phyloP scores from a whole-genome alignment of 1,140 invertebrate species.

The Pogonomyrmex californicus region DNA sequence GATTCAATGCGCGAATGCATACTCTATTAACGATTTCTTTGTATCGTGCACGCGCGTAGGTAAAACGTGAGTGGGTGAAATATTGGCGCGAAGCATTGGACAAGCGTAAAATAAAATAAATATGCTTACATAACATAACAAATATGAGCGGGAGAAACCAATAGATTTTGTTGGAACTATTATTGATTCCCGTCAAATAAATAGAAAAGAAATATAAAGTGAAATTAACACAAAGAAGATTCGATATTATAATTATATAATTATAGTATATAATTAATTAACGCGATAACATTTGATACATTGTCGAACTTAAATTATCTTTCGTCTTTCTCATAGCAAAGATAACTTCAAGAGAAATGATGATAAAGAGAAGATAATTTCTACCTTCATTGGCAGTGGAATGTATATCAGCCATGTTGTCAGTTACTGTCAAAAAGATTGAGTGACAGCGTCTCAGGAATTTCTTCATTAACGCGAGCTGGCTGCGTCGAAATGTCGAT shows the following conservation, averaged over 20 bases:
- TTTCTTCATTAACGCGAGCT: constrained; percentile 68
- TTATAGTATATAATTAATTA: background rate
- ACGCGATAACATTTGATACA: background rate
- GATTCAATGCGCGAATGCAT: constrained; percentile 16
- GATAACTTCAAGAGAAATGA: constrained; percentile 27
- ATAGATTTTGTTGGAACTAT: background rate
- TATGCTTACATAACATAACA: constrained; percentile 15
- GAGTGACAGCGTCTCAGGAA: constrained; percentile 65
- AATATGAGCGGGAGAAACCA: background rate
- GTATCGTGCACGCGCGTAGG: constrained; percentile 18
- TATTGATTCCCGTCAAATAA: constrained; percentile 26
- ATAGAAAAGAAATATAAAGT: background rate
- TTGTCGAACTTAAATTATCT: constrained; percentile 24
- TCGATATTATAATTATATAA: background rate
- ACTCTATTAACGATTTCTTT: constrained; percentile 44
- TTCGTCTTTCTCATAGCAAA: constrained; percentile 13
- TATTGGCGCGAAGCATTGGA: constrained; percentile 18
- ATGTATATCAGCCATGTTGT: constrained; percentile 50
- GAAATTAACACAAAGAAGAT: background rate
- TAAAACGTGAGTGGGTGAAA: constrained; percentile 31
- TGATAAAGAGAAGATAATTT: constrained; percentile 61
- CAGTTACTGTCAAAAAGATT: constrained; percentile 60
- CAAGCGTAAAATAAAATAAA: background rate
- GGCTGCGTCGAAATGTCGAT: constrained; percentile 61
- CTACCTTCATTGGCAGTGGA: constrained; percentile 50